phyloP scores from a whole-genome alignment of 2,888 invertebrate genomes.

The Tyria jacobaeae region DNA sequence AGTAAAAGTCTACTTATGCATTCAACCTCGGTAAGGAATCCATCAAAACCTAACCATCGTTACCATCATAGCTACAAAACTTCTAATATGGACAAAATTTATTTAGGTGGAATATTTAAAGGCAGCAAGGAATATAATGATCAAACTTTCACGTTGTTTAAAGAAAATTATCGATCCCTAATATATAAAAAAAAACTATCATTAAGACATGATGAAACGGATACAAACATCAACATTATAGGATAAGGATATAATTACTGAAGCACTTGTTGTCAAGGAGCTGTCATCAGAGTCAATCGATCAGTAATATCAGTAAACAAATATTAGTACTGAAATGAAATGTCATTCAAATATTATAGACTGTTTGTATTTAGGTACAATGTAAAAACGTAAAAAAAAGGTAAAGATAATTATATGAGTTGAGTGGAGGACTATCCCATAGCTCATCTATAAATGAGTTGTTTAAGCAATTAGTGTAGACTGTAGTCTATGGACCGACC shows the following conservation, averaged over 20 bases:
- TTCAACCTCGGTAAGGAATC: background rate
- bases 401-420: conserved; percentile 9
- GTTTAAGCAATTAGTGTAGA: too few relatives aligned
- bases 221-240: background rate
- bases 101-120: too few relatives aligned
- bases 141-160: conserved; percentile 1
- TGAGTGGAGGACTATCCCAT: too few relatives aligned
- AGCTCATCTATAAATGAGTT: background rate
- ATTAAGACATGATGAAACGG: background rate
- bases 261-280: background rate
- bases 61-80: too few relatives aligned
- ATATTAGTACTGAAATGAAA: conserved; percentile 37
- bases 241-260: conserved; percentile 13
- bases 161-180: conserved; percentile 6
- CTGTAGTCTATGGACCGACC: background rate
- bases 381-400: too few relatives aligned
- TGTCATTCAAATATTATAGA: conserved; percentile 41
- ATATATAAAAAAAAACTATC: background rate
- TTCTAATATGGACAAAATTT: too few relatives aligned
- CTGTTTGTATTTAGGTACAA: conserved; percentile 16
- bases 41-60: conserved; percentile 1
- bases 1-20: too few relatives aligned
- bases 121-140: background rate
- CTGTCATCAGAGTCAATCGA: conserved; percentile 22
- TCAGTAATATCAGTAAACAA: conserved; percentile 11